Conservation (phyloP, 1,140 invertebrate genomes). For the Temnothorax longispinosus region DNA sequence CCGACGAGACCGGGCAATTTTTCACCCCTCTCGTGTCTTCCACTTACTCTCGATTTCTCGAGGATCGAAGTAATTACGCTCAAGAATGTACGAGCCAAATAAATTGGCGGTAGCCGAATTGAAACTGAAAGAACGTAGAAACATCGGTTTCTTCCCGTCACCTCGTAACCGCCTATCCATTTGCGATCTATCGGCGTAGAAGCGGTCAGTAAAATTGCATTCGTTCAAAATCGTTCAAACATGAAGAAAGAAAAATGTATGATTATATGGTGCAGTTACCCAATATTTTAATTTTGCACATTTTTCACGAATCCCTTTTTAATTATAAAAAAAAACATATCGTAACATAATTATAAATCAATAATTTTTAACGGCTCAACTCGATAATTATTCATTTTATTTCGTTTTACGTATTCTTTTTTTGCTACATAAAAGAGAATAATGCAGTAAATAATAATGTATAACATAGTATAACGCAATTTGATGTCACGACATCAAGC, state of each 20-base stretch:
- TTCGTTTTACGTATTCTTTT: neutral
- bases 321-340: neutral
- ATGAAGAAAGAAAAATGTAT: neutral
- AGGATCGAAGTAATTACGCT: slow-evolving; percentile 64
- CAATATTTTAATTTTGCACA: neutral
- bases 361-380: neutral
- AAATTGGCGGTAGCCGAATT: slow-evolving; percentile 65
- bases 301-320: neutral
- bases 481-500: too few species aligned
- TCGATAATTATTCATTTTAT: neutral
- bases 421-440: too few species aligned
- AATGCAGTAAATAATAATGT: too few species aligned
- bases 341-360: neutral
- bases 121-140: slow-evolving; percentile 64
- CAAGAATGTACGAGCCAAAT: slow-evolving; percentile 66
- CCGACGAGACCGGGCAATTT: slow-evolving; percentile 36
- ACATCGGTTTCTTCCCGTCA: slow-evolving; percentile 58
- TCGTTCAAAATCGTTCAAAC: neutral
- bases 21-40: slow-evolving; percentile 19
- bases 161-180: slow-evolving; percentile 45
- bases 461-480: too few species aligned
- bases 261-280: neutral
- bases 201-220: slow-evolving; percentile 6
- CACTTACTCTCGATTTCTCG: slow-evolving; percentile 23
- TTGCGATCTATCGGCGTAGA: neutral